Conservation (phyloP, 2,113 vertebrate genomes). For the Pygoscelis antarcticus region DNA sequence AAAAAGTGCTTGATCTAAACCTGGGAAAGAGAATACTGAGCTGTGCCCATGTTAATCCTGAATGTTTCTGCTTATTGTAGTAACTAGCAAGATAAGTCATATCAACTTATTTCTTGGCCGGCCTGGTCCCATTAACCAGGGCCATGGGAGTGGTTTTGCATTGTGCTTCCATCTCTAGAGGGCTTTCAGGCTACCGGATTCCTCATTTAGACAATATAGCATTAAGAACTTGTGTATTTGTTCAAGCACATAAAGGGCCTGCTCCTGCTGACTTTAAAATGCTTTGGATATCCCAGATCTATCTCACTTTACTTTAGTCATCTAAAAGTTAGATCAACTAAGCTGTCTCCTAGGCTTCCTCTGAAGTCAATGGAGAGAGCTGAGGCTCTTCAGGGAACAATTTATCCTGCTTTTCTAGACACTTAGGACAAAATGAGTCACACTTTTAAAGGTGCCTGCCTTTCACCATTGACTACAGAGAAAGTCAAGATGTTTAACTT, state of each 20-base stretch:
- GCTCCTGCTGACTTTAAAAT: not conserved
- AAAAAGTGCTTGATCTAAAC: not conserved
- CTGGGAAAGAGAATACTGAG: not conserved
- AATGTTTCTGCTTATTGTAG: not conserved
- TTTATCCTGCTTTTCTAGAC: not conserved
- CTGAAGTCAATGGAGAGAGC: not conserved
- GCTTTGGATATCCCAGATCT: not conserved
- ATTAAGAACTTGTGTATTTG: not conserved
- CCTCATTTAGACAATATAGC: not conserved
- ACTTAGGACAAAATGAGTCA: constrained; percentile 23
- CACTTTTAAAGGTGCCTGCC: not conserved
- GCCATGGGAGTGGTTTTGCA: not conserved
- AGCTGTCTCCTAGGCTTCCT: not conserved
- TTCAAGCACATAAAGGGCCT: not conserved
- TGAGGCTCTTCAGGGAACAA: not conserved
- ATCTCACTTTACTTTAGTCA: not conserved
- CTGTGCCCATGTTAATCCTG: not conserved
- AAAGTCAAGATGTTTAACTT: constrained; percentile 20
- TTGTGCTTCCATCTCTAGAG: not conserved
- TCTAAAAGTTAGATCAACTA: not conserved
- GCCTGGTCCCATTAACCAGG: not conserved
- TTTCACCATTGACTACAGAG: not conserved
- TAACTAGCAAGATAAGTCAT: not conserved
- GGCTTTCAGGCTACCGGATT: not conserved
- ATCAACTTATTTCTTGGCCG: not conserved